Conservation (phyloP, 2,113 vertebrate genomes). For the Catagonus wagneri region DNA sequence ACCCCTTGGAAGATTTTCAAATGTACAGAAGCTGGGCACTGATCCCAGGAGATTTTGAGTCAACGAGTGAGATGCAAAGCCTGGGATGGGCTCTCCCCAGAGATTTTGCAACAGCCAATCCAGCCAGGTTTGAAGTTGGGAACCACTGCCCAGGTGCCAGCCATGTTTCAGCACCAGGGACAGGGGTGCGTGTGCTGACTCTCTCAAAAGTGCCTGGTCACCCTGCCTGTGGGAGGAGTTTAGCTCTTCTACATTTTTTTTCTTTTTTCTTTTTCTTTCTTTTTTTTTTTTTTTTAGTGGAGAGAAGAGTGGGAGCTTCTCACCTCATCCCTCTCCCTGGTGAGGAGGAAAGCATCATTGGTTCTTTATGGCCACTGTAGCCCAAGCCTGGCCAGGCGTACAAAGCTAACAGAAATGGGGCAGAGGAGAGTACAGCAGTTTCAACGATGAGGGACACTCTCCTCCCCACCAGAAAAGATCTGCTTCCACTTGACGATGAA, state of each 20-base stretch:
- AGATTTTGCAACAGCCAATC: not conserved
- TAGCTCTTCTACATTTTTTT: not conserved
- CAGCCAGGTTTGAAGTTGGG: accelerated
- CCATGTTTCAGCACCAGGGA: slow-evolving; percentile 77
- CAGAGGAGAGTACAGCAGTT: too few species aligned
- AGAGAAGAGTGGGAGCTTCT: not conserved
- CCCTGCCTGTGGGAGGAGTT: accelerated
- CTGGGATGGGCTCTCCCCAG: not conserved
- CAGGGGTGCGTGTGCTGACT: accelerated
- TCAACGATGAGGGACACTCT: not conserved
- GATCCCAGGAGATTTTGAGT: not conserved
- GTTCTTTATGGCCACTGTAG: not conserved
- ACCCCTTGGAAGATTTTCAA: not conserved
- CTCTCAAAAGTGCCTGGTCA: not conserved
- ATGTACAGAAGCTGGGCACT: not conserved
- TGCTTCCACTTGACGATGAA: not conserved
- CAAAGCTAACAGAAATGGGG: not conserved
- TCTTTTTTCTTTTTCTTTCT: too few species aligned
- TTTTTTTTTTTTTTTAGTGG: not conserved
- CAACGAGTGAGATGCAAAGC: not conserved
- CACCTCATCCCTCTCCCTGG: not conserved
- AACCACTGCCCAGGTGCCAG: not conserved
- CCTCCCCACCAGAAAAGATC: accelerated
- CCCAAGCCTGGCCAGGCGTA: not conserved
- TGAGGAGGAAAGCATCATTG: not conserved